Evolutionary conservation across 2,888 invertebrate genomes (phyloP), one percentile per base, ranked within the genome.

Genomic region (Vannuccia rotundouncinata): DNA sequence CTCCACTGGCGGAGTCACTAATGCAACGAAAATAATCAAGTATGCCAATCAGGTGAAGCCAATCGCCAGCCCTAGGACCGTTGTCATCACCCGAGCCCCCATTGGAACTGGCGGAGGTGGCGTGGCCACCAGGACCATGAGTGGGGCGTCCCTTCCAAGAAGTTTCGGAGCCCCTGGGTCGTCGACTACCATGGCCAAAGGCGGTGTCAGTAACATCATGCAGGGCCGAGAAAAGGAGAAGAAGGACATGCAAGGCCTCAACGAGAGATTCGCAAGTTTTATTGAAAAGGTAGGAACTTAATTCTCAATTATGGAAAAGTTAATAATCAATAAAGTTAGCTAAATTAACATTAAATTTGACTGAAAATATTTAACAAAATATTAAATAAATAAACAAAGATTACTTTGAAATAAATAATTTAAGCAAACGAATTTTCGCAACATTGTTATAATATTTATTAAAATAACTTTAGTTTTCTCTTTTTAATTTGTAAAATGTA

Each of bases 261-360:
- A 90, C 84, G 90, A 90, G 84, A 85, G 89, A 78, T 88, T 90
- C 80, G 90, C 89, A 82, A 86, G 85, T 84, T 90, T 90, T 85
- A 90, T 90, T 82, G 90, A 90, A 85, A 89, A 89, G 85, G 84
- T 85, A 17, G n/a, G 77, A 10, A n/a, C n/a, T n/a, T n/a, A n/a
- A n/a, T n/a, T n/a, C n/a, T n/a, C n/a, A n/a, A n/a, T n/a, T n/a
- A n/a, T n/a, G n/a, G n/a, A n/a, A n/a, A n/a, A n/a, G n/a, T n/a
- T n/a, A n/a, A n/a, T n/a, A n/a, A n/a, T n/a, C n/a, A n/a, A n/a
- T n/a, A n/a, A n/a, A n/a, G n/a, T n/a, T n/a, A n/a, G n/a, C n/a
- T n/a, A n/a, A n/a, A n/a, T n/a, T n/a, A n/a, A n/a, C n/a, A n/a
- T n/a, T n/a, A n/a, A n/a, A n/a, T n/a, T n/a, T n/a, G n/a, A n/a